phyloP scores from a whole-genome alignment of 2,888 invertebrate genomes.

The Erebia aethiops region DNA sequence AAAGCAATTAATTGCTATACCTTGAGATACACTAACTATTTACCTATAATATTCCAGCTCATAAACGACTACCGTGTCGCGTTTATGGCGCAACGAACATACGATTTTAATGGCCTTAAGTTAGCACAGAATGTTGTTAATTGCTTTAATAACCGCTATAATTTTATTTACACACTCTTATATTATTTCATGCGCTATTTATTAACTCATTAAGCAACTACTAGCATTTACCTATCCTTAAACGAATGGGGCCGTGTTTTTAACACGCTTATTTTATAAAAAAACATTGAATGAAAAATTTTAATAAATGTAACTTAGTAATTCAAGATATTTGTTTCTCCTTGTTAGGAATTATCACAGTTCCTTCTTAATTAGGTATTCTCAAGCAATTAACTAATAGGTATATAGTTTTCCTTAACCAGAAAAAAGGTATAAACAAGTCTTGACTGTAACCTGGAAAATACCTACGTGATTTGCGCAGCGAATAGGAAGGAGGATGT shows the following conservation, averaged over 20 bases:
- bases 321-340: too few relatives aligned
- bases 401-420: too few relatives aligned
- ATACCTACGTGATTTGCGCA: too few relatives aligned
- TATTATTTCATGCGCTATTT: conserved; percentile 3
- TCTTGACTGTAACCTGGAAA: too few relatives aligned
- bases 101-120: conserved; percentile 17
- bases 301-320: too few relatives aligned
- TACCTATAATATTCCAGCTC: conserved; percentile 10
- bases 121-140: conserved; percentile 23
- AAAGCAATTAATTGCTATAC: background rate
- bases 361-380: too few relatives aligned
- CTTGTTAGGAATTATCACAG: too few relatives aligned
- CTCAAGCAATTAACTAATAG: too few relatives aligned
- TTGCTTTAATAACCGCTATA: conserved; percentile 13
- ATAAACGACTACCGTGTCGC: conserved; percentile 12
- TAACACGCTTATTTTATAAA: background rate
- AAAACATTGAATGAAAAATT: too few relatives aligned
- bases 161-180: conserved; percentile 13
- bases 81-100: conserved; percentile 23
- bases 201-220: background rate
- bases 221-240: background rate
- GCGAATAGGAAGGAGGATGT: too few relatives aligned
- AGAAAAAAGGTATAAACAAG: too few relatives aligned
- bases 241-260: background rate
- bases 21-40: conserved; percentile 2